Evolutionary conservation across 2,113 vertebrate genomes (phyloP).

Genomic region (Lepidothrix coronata): DNA sequence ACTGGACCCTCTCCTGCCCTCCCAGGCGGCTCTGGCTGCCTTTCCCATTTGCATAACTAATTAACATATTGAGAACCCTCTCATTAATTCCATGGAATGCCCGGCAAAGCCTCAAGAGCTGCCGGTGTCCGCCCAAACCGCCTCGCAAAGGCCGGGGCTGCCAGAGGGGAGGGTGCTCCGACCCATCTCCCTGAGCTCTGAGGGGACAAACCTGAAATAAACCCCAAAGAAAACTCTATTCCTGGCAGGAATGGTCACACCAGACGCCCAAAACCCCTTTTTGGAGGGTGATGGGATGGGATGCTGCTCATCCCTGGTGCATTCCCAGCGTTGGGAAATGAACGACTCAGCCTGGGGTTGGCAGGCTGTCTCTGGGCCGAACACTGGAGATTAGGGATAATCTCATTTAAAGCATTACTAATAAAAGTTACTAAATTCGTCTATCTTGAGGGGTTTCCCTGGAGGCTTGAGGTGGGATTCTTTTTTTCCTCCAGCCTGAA

Average conservation of each 20-base stretch:
- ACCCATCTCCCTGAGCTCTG: not conserved
- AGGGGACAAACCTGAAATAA: not conserved
- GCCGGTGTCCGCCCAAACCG: fast-evolving
- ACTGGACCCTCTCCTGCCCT: not conserved
- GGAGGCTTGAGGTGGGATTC: not conserved
- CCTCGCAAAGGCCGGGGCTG: not conserved
- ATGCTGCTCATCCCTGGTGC: fast-evolving
- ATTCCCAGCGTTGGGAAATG: fast-evolving
- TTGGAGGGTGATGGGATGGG: fast-evolving
- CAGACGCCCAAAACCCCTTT: fast-evolving
- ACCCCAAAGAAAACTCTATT: not conserved
- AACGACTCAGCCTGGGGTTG: not conserved
- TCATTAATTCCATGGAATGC: not conserved
- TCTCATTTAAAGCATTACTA: not conserved
- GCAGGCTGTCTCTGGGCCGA: not conserved
- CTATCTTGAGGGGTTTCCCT: not conserved
- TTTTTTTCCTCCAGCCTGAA: not conserved
- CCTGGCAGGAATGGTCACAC: fast-evolving
- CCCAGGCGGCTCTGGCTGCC: not conserved
- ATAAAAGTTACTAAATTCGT: not conserved
- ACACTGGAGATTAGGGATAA: not conserved
- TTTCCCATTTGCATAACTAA: not conserved
- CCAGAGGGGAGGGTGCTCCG: not conserved
- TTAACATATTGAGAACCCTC: not conserved
- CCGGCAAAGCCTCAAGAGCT: not conserved